A percentile compares a stretch with the other conserved stretches of the same genome.
Conservation (phyloP, 2,888 invertebrate genomes). For the Lycaena phlaeas region DNA sequence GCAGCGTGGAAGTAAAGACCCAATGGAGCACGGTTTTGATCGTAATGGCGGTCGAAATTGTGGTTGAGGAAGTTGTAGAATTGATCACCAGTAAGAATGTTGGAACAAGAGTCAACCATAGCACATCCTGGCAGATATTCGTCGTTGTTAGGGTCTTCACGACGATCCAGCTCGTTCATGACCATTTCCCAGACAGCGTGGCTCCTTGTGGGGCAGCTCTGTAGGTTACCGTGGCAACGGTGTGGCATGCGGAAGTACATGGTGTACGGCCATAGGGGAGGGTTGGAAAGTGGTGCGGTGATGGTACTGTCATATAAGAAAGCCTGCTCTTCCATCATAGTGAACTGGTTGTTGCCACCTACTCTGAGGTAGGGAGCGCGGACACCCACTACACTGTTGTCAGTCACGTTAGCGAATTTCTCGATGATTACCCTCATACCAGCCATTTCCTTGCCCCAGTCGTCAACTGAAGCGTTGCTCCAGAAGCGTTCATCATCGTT, state of each 20-base stretch:
- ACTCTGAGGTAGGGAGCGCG: conserved; percentile 92
- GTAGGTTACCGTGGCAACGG: conserved; percentile 92
- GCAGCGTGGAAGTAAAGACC: conserved; percentile 95
- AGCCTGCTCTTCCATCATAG: conserved; percentile 97
- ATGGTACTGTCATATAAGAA: conserved; percentile 97
- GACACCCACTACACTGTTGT: conserved; percentile 92
- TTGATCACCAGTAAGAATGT: conserved; percentile 92
- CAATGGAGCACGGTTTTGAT: conserved; percentile 89
- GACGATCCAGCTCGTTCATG: conserved; percentile 92
- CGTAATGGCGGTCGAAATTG: conserved; percentile 93
- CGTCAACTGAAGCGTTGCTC: conserved; percentile 93
- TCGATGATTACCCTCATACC: conserved; percentile 93
- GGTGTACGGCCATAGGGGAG: conserved; percentile 98
- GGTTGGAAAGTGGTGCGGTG: conserved; percentile 91
- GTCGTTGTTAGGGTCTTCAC: conserved; percentile 91
- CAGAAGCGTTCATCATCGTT: conserved; percentile 94
- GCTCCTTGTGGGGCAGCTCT: conserved; percentile 91
- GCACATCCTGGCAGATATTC: conserved; percentile 93
- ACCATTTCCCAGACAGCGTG: conserved; percentile 98
- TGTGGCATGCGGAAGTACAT: conserved; percentile 98
- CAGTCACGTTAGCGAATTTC: conserved; percentile 90
- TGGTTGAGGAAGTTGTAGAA: conserved; percentile 95
- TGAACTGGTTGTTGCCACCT: conserved; percentile 96
- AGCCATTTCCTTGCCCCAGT: conserved; percentile 96
- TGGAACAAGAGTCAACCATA: conserved; percentile 96